These are phyloP conservation scores for Synergus gifuensis DNA, from an alignment of 2,888 invertebrate species.

Conservation along the genomic window DNA sequence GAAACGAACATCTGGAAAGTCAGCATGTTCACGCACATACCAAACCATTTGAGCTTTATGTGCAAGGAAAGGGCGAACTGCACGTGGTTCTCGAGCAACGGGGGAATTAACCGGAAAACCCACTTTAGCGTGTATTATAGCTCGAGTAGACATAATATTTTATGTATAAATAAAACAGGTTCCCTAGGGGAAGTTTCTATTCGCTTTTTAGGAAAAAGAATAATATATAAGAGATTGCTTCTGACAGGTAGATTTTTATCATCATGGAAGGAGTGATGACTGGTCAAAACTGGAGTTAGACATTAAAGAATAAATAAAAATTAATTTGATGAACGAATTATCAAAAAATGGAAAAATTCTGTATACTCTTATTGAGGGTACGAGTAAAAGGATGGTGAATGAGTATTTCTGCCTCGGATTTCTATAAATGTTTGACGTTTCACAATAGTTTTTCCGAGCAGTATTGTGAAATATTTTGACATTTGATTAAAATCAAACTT, in stretches of 20 bases:
- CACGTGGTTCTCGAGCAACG: slow-evolving; percentile 30
- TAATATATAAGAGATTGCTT: not conserved
- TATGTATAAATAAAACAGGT: slow-evolving; percentile 23
- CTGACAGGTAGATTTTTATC: not conserved
- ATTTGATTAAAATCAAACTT: slow-evolving; percentile 37
- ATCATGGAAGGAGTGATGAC: not conserved
- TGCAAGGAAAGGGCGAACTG: slow-evolving; percentile 5
- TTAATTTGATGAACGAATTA: no score
- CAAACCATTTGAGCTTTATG: not conserved
- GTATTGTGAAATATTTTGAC: slow-evolving; percentile 30
- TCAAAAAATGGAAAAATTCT: no score
- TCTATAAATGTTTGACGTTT: slow-evolving; percentile 27
- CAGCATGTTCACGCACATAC: slow-evolving; percentile 23
- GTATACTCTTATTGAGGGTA: not conserved
- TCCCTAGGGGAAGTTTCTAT: not conserved
- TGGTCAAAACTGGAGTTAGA: not conserved
- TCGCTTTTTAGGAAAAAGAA: not conserved
- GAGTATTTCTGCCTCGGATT: slow-evolving; percentile 15
- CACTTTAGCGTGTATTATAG: slow-evolving; percentile 34
- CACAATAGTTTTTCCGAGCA: slow-evolving; percentile 14
- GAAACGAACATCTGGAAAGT: slow-evolving; percentile 55
- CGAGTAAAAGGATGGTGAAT: slow-evolving; percentile 7
- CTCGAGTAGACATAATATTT: slow-evolving; percentile 21
- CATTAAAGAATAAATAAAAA: no score
- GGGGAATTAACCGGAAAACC: slow-evolving; percentile 37